Percentiles rank a stretch among this genome's conserved stretches.
These are phyloP conservation scores for Podarcis cretensis DNA, from an alignment of 2,113 vertebrate species.

Conservation along the genomic window DNA sequence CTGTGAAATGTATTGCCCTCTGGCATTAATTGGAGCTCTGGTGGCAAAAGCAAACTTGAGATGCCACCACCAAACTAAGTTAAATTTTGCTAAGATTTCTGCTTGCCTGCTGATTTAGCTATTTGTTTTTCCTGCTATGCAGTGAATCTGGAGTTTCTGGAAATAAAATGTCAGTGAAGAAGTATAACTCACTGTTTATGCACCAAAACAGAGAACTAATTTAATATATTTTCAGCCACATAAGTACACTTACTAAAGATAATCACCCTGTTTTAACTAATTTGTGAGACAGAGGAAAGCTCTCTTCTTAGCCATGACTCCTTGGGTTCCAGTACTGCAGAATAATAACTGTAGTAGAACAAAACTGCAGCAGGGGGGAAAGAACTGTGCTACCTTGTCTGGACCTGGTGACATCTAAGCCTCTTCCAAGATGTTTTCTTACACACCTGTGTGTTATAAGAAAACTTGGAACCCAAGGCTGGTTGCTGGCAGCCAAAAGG, in stretches of 20 bases:
- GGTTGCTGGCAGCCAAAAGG: neutral
- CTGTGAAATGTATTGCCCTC: conserved; percentile 7
- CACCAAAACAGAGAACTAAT: neutral
- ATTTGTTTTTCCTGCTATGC: conserved; percentile 4
- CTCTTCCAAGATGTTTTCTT: neutral
- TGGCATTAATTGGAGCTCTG: neutral
- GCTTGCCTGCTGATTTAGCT: neutral
- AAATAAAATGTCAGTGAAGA: conserved; percentile 2
- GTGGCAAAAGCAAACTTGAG: neutral
- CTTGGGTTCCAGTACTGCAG: neutral
- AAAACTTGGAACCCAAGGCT: neutral
- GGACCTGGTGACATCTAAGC: neutral
- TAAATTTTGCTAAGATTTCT: neutral
- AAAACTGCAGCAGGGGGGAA: neutral
- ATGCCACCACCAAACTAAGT: neutral
- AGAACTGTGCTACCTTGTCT: neutral
- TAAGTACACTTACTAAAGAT: neutral
- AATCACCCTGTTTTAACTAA: neutral
- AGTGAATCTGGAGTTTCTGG: conserved; percentile 26
- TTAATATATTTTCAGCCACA: neutral
- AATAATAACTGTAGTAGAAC: neutral
- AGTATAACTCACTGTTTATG: conserved; percentile 10
- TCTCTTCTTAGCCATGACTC: neutral
- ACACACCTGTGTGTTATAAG: neutral
- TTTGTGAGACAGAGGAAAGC: neutral